Base-by-base conservation (phyloP, 2,888 invertebrate genomes). In the Napeogenes inachia region DNA sequence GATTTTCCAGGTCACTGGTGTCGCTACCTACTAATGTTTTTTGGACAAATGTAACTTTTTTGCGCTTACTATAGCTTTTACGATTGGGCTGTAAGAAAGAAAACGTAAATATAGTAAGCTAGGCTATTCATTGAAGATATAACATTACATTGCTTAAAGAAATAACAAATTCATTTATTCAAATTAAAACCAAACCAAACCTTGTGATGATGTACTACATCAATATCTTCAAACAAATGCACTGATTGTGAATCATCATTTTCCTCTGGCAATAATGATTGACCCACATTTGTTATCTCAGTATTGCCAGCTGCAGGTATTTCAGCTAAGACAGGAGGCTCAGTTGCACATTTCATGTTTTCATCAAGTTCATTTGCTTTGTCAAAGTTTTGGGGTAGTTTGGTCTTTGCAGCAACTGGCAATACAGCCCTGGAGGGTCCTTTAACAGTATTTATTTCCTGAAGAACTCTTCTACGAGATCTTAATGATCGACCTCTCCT, bases 141-240 rank as follows among this genome's bases (percentile, higher is more conserved):
- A 21, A 21, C 21, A 21, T 21, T 21, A 21, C 21, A 21, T 21
- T 21, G 21, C 21, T 21, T 21, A 21, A 21, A 21, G 21, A 21
- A 21, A 21, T 21, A 21, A 21, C 21, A 21, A 21, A 21, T 21
- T 21, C 21, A 21, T 21, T 21, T 21, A 21, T 21, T n/a, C 13
- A 47, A 21, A 50, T 21, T 30, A 8, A 21, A 50, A 21, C 21
- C 21, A 50, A 30, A 50, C 5, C 4, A 3, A 76, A 89, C 89
- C 87, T 90, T 88, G 35, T 80, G 68, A 76, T 88, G 82, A 77
- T 89, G 87, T 54, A 87, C 71, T 62, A 87, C 42, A 71, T 87
- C 89, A 71, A 90, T 79, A 73, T 90, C 89, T 73, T 90, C 89
- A 83, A 90, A 90, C 67, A 90, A 75, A 74, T 87, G 87, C 1